Evolutionary conservation across 1,140 invertebrate species (phyloP).

Genomic region (Venustaconcha ellipsiformis): DNA sequence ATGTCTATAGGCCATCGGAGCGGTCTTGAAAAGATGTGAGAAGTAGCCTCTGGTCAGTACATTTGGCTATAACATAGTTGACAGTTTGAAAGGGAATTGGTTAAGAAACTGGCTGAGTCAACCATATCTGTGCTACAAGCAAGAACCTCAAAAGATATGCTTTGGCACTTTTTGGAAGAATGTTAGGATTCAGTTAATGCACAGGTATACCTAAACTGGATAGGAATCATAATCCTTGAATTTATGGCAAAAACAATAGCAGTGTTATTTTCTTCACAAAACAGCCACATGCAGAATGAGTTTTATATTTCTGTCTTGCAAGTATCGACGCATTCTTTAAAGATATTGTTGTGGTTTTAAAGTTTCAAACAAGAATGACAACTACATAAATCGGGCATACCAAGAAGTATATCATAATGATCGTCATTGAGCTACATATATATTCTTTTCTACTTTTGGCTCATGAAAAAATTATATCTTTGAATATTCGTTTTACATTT

Average conservation of each 20-base stretch:
- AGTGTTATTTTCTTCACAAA: conserved; percentile 3
- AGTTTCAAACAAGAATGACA: too few species aligned
- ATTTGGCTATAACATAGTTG: conserved; percentile 11
- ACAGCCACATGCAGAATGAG: conserved; percentile 14
- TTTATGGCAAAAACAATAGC: conserved; percentile 13
- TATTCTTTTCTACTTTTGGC: too few species aligned
- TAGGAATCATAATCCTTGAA: conserved; percentile 13
- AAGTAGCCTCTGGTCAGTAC: conserved; percentile 27
- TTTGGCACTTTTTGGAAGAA: conserved; percentile 6
- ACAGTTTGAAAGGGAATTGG: conserved; percentile 5
- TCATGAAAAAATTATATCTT: too few species aligned
- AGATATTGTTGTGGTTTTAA: too few species aligned
- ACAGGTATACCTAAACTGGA: conserved; percentile 1
- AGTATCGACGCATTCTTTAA: too few species aligned
- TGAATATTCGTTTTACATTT: too few species aligned
- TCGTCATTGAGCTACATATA: too few species aligned
- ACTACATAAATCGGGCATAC: too few species aligned
- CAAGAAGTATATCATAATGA: too few species aligned
- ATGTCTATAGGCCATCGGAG: conserved; percentile 10
- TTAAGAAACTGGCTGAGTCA: conserved; percentile 19
- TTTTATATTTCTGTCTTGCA: too few species aligned
- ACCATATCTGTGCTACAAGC: conserved; percentile 3
- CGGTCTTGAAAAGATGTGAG: conserved; percentile 11
- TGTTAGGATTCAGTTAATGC: conserved; percentile 3
- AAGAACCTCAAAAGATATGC: conserved; percentile 9